These are phyloP conservation scores for Sebastes minor DNA, from an alignment of 2,797 vertebrate species.

Conservation along the genomic window DNA sequence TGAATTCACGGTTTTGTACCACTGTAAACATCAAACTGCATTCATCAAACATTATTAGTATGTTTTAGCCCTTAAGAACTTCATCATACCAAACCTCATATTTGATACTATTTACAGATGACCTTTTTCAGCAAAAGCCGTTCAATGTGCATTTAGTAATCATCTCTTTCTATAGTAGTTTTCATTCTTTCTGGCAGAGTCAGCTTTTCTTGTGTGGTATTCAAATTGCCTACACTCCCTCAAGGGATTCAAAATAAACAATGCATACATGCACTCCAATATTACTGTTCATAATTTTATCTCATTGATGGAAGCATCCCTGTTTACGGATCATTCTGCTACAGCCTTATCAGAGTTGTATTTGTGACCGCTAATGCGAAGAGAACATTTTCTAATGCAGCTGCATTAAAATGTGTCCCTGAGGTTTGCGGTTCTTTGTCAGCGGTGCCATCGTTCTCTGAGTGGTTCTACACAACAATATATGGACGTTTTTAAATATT, in stretches of 20 bases:
- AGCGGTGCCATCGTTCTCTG: background rate
- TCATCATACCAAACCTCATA: background rate
- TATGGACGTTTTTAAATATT: background rate
- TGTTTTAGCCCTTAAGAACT: background rate
- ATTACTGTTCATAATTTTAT: background rate
- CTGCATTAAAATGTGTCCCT: background rate
- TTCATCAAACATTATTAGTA: too few relatives aligned
- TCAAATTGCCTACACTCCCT: background rate
- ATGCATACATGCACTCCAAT: background rate
- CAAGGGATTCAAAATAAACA: constrained; percentile 12
- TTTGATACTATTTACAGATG: background rate
- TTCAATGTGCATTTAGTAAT: background rate
- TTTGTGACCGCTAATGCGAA: background rate
- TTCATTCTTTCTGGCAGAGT: constrained; percentile 9
- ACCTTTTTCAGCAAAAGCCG: background rate
- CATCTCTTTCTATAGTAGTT: background rate
- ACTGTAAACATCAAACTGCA: background rate
- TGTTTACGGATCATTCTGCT: background rate
- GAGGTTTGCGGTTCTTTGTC: background rate
- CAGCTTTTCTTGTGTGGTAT: background rate
- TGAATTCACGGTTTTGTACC: background rate
- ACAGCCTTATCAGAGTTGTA: background rate
- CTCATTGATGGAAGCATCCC: background rate
- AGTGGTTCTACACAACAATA: background rate
- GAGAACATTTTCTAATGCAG: background rate